Evolutionary conservation across 2,888 invertebrate genomes (phyloP).

Genomic region (Parthenolecanium corni): DNA sequence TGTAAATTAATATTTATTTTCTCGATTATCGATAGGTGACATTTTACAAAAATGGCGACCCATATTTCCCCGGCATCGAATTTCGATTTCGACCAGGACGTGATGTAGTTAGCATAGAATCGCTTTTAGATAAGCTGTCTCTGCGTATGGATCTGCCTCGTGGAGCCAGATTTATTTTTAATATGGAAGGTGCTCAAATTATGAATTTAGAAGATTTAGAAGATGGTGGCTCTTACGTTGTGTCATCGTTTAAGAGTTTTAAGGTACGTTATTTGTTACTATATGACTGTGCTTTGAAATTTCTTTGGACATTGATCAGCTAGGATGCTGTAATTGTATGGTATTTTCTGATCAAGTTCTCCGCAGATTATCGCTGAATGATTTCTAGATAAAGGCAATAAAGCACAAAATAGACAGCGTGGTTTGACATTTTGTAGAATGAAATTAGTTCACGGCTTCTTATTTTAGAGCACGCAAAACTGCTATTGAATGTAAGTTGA

Average conservation of each 20-base stretch:
- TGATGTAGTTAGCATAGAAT: constrained; percentile 74
- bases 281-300: background rate
- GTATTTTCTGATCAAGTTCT: no score
- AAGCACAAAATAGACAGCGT: no score
- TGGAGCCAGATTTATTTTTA: constrained; percentile 82
- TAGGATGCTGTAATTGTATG: no score
- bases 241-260: constrained; percentile 81
- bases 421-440: no score
- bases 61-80: constrained; percentile 80
- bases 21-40: no score
- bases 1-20: no score
- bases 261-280: constrained; percentile 69
- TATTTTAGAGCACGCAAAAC: no score
- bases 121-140: constrained; percentile 73
- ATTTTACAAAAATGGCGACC: constrained; percentile 89
- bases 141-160: constrained; percentile 75
- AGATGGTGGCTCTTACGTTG: constrained; percentile 85
- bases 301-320: background rate
- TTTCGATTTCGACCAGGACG: constrained; percentile 78
- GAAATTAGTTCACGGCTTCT: no score
- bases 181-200: constrained; percentile 80
- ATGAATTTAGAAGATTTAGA: constrained; percentile 72
- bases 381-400: no score
- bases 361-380: no score
- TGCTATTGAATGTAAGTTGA: no score